These are phyloP conservation scores for Drosophila hydei DNA, from an alignment of 1,140 invertebrate species.

Conservation along the genomic window DNA sequence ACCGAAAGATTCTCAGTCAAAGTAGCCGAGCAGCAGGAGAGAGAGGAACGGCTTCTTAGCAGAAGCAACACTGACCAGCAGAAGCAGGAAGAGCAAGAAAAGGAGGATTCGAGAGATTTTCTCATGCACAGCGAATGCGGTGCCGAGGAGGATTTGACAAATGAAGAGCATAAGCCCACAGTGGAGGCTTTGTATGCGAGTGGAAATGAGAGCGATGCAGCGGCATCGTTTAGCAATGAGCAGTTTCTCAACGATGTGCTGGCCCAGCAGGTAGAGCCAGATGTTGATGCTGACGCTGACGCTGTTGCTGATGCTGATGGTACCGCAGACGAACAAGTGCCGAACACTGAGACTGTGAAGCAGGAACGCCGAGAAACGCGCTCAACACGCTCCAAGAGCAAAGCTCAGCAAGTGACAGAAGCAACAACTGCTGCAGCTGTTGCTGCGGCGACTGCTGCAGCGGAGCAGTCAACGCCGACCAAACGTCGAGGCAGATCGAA, in stretches of 20 bases:
- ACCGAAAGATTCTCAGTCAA: slow-evolving; percentile 70
- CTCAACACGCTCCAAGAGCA: slow-evolving; percentile 52
- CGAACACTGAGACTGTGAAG: not conserved
- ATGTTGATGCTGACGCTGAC: not conserved
- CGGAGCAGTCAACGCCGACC: not conserved
- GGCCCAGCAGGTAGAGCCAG: slow-evolving; percentile 18
- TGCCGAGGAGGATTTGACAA: slow-evolving; percentile 15
- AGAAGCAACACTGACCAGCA: slow-evolving; percentile 4
- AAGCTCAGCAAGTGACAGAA: slow-evolving; percentile 29
- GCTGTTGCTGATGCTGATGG: not conserved
- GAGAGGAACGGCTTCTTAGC: no score
- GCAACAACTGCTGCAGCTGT: not conserved
- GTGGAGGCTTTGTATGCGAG: slow-evolving; percentile 16
- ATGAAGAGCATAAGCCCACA: slow-evolving; percentile 12
- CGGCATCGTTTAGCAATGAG: slow-evolving; percentile 61
- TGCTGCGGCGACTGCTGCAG: not conserved
- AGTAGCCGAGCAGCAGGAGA: slow-evolving; percentile 19
- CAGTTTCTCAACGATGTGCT: slow-evolving; percentile 63
- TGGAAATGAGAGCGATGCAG: slow-evolving; percentile 22
- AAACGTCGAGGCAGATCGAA: slow-evolving; percentile 26
- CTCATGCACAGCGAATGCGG: slow-evolving; percentile 3
- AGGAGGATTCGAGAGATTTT: slow-evolving; percentile 22
- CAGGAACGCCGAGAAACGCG: slow-evolving; percentile 60
- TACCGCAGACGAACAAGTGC: not conserved
- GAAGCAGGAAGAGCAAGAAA: not conserved